Evolutionary conservation across 2,797 vertebrate species (phyloP), one percentile per base, ranked within the genome.

Genomic region (Lacerta bilineata): DNA sequence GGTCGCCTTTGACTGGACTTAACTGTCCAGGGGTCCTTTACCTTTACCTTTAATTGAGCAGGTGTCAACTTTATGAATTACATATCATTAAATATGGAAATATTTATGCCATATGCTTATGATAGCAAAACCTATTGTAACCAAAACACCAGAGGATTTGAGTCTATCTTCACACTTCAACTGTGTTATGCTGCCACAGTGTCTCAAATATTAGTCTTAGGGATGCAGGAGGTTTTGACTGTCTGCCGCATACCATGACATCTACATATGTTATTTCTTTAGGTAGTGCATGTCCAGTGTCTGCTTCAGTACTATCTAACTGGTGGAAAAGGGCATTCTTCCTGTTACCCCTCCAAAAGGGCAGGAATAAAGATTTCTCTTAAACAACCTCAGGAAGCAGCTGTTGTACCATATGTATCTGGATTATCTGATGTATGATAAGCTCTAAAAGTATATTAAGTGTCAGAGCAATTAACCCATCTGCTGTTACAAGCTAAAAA

Each of bases 401-500:
- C 33, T 39, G 9, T 59, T n/a, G 18, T 90, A 20, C 18, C 17
- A 64, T 64, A 18, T 64, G 20, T 23, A 23, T 64, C 61, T 64
- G 61, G 61, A 64, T 64, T 64, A 64, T 64, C 61, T 64, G 61
- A 64, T 64, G 59, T 23, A 64, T 64, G 61, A 23, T 64, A 64
- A 23, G 17, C 61, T 64, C 20, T 23, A 23, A 64, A 64, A 64
- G 61, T 64, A 64, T 64, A 66, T 33, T 2, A 64, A 85, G 50
- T 61, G 84, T 86, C 85, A 87, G 15, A 82, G 2, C 33, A 75
- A 43, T 80, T 33, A 59, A 33, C 72, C 85, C n/a, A 83, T 77
- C 29, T 84, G 33, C 36, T 50, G 55, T 27, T 88, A 90, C 79
- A 46, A 64, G 78, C 76, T 84, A 23, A 23, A 87, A 36, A 82